phyloP scores from a whole-genome alignment of 1,140 invertebrate species.

The Camponotus vicinus region DNA sequence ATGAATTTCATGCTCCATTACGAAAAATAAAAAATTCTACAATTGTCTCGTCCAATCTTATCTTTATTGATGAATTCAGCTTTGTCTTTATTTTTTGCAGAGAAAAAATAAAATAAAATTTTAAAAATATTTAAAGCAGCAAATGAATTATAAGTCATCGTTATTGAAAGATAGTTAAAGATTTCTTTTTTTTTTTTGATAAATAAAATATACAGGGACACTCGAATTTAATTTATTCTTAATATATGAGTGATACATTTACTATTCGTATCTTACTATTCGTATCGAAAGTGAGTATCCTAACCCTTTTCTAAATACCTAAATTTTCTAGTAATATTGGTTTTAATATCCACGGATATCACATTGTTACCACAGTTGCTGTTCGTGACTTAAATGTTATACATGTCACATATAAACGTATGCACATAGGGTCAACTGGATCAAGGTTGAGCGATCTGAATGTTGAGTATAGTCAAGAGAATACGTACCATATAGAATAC shows the following conservation, averaged over 20 bases:
- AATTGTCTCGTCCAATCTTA: conserved; percentile 1
- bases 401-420: background rate
- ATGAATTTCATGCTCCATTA: background rate
- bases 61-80: background rate
- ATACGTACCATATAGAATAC: background rate
- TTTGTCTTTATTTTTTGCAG: background rate
- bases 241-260: background rate
- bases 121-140: background rate
- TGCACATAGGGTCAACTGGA: conserved; percentile 9
- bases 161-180: background rate
- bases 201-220: background rate
- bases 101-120: background rate
- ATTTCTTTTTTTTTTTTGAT: background rate
- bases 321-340: background rate
- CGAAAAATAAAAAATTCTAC: background rate
- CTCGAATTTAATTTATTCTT: background rate
- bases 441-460: conserved; percentile 30
- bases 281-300: background rate
- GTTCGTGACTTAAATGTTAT: background rate
- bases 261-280: too few relatives aligned
- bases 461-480: conserved; percentile 1
- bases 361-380: background rate
- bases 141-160: background rate
- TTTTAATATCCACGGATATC: background rate
- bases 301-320: background rate